Conservation (phyloP, 53 echinoderm and acorn worm genomes). For the Patiria pectinifera region DNA sequence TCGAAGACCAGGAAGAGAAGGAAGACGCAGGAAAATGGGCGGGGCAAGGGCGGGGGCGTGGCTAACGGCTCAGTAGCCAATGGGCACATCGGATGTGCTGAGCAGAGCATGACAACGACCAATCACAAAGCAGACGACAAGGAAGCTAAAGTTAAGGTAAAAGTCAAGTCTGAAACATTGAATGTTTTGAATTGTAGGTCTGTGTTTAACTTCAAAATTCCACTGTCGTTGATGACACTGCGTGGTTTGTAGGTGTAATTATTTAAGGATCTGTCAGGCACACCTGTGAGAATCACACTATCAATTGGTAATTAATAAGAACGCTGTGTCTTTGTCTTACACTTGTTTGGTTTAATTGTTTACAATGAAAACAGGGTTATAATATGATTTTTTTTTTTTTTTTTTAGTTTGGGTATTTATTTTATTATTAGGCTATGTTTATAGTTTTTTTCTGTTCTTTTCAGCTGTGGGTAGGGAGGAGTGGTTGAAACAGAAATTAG, state of each 20-base stretch:
- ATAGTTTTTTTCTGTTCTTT: no score
- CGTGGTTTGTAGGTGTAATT: neutral
- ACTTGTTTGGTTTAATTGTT: neutral
- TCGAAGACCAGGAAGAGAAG: constrained; percentile 25
- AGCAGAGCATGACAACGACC: neutral
- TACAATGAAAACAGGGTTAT: no score
- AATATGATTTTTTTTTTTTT: no score
- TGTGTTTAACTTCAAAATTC: neutral
- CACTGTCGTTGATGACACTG: neutral
- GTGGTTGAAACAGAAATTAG: no score
- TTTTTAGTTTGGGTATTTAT: no score
- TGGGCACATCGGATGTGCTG: neutral
- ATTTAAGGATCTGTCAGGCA: neutral
- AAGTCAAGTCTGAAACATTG: no score
- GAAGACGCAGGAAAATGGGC: constrained; percentile 57
- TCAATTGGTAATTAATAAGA: neutral
- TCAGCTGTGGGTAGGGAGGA: no score
- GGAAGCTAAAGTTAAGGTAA: constrained; percentile 48
- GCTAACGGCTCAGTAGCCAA: constrained; percentile 7
- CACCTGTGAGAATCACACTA: neutral
- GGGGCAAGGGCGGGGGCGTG: neutral
- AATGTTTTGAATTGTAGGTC: neutral
- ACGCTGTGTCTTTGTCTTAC: neutral
- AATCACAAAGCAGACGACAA: constrained; percentile 1
- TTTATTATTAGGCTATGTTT: no score